Conservation (phyloP, 2,797 vertebrate genomes). For the Poecilia velifera region DNA sequence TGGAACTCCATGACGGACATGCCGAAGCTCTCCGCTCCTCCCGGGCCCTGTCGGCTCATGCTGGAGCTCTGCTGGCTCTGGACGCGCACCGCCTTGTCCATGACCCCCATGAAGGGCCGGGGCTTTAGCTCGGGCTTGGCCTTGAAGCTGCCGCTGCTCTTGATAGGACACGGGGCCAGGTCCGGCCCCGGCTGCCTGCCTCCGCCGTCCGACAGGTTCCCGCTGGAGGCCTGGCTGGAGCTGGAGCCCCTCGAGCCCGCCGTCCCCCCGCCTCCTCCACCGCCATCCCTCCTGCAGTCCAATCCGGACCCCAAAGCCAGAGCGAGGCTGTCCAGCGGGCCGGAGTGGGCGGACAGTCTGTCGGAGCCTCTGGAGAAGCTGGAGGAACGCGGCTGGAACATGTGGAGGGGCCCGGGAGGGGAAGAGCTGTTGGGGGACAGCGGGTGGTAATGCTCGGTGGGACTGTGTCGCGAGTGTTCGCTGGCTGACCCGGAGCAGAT, state of each 20-base stretch:
- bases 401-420: conserved; percentile 57
- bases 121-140: conserved; percentile 85
- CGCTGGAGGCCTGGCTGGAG: conserved; percentile 88
- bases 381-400: conserved; percentile 76
- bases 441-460: conserved; percentile 64
- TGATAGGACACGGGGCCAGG: conserved; percentile 44
- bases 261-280: conserved; percentile 62
- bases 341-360: conserved; percentile 73
- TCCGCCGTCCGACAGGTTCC: conserved; percentile 84
- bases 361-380: conserved; percentile 82
- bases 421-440: conserved; percentile 74
- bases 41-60: conserved; percentile 79
- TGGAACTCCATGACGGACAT: conserved; percentile 79
- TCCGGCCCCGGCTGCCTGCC: conserved; percentile 67
- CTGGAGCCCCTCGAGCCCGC: conserved; percentile 82
- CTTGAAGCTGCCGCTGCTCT: conserved; percentile 77
- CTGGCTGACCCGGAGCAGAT: conserved; percentile 60
- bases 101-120: conserved; percentile 97
- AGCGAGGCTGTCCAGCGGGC: conserved; percentile 62
- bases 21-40: conserved; percentile 59
- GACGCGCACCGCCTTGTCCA: conserved; percentile 92
- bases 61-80: conserved; percentile 82
- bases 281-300: conserved; percentile 76
- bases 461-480: conserved; percentile 73
- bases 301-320: conserved; percentile 57